These are phyloP conservation scores for Pandion haliaetus DNA, from an alignment of 2,113 vertebrate species.

Conservation along the genomic window DNA sequence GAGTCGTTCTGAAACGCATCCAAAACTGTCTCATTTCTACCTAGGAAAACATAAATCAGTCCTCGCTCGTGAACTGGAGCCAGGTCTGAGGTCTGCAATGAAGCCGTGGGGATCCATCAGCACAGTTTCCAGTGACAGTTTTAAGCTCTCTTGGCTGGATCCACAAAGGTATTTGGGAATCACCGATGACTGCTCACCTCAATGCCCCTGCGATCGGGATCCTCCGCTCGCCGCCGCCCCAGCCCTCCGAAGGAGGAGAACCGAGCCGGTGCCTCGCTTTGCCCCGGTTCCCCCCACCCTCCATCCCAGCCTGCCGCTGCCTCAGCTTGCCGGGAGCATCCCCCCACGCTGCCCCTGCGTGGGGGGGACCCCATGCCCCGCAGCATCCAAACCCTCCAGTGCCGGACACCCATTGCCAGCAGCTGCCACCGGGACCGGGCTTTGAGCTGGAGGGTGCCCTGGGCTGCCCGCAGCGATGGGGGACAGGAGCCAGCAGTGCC, in stretches of 20 bases:
- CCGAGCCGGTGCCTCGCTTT: accelerated
- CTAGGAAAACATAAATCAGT: neutral
- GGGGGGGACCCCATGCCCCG: no score
- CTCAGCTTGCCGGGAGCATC: neutral
- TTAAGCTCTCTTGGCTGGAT: neutral
- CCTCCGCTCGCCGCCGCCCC: neutral
- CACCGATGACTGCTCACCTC: neutral
- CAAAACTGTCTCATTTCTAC: neutral
- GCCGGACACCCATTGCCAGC: accelerated
- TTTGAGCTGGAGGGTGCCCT: neutral
- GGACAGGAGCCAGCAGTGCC: neutral
- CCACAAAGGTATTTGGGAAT: neutral
- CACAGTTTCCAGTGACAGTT: neutral
- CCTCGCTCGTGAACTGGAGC: neutral
- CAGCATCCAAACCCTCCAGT: neutral
- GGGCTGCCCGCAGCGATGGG: neutral
- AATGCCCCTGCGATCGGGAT: accelerated
- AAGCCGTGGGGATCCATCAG: neutral
- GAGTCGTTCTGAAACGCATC: neutral
- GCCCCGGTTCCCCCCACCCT: accelerated
- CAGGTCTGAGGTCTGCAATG: neutral
- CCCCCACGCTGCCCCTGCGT: neutral
- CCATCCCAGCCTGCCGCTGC: neutral
- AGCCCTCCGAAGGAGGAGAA: neutral
- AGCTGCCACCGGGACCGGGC: accelerated